Evolutionary conservation across 2,888 invertebrate genomes (phyloP).

Genomic region (Orgyia antiqua): DNA sequence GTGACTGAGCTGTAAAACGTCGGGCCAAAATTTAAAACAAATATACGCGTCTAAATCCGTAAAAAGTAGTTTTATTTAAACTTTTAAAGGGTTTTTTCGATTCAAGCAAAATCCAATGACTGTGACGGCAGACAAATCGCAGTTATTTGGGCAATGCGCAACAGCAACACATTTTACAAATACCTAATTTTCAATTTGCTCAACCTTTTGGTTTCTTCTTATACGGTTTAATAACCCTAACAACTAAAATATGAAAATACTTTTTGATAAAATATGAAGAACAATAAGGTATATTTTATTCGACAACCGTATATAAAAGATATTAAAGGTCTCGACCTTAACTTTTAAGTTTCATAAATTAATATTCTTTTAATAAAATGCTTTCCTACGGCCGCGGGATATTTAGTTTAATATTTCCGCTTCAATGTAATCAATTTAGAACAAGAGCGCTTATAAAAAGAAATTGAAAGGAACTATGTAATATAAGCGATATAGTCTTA

Average conservation of each 20-base stretch:
- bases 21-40: too few relatives aligned
- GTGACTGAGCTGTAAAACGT: too few relatives aligned
- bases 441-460: too few relatives aligned
- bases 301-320: constrained; percentile 6
- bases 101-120: neutral
- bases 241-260: neutral
- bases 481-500: too few relatives aligned
- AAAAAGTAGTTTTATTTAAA: too few relatives aligned
- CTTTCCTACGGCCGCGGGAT: constrained; percentile 5
- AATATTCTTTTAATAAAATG: constrained; percentile 15
- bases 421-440: constrained; percentile 3
- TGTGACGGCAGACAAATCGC: neutral
- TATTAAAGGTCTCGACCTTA: constrained; percentile 9
- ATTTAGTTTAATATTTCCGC: constrained; percentile 1
- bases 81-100: too few relatives aligned
- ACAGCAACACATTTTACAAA: too few relatives aligned
- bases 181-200: too few relatives aligned
- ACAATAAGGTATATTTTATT: constrained; percentile 7
- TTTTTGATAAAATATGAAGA: constrained; percentile 1
- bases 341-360: constrained; percentile 14
- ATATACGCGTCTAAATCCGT: too few relatives aligned
- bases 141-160: too few relatives aligned
- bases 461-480: too few relatives aligned
- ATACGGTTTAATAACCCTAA: neutral
- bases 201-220: neutral